Evolutionary conservation across 2,888 invertebrate species (phyloP).

Genomic region (Trachelus troglodyta): DNA sequence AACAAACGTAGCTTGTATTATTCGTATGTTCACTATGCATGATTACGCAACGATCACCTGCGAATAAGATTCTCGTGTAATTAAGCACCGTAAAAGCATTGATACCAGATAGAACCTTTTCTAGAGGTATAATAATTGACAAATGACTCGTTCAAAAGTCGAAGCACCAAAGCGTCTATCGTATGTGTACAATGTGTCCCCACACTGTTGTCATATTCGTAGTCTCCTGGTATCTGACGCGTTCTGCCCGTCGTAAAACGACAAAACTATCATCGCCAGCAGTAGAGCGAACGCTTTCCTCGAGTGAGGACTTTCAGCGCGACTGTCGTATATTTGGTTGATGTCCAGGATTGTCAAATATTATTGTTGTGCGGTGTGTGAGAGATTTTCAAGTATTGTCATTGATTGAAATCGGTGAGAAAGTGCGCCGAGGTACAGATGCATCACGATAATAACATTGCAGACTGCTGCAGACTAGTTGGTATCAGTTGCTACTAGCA

Average conservation of each 20-base stretch:
- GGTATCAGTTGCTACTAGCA: neutral
- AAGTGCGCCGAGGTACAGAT: neutral
- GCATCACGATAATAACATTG: neutral
- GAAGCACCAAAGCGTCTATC: neutral
- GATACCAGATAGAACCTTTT: neutral
- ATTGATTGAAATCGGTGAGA: neutral
- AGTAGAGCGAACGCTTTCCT: constrained; percentile 51
- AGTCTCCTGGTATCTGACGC: constrained; percentile 9
- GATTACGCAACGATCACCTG: neutral
- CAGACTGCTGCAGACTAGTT: neutral
- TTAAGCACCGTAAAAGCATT: neutral
- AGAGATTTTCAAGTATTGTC: neutral
- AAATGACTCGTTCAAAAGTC: neutral
- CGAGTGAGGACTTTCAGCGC: constrained; percentile 32
- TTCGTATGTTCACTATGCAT: neutral
- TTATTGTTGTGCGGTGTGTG: neutral
- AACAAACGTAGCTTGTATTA: neutral
- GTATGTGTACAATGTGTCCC: constrained; percentile 1
- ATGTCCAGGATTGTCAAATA: neutral
- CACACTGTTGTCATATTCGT: constrained; percentile 3
- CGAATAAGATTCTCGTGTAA: neutral
- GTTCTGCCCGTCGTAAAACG: neutral
- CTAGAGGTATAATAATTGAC: neutral
- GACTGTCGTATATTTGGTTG: neutral
- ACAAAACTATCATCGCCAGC: constrained; percentile 32